These are phyloP conservation scores for Palaemon carinicauda DNA, from an alignment of 1,140 invertebrate species.

Conservation along the genomic window DNA sequence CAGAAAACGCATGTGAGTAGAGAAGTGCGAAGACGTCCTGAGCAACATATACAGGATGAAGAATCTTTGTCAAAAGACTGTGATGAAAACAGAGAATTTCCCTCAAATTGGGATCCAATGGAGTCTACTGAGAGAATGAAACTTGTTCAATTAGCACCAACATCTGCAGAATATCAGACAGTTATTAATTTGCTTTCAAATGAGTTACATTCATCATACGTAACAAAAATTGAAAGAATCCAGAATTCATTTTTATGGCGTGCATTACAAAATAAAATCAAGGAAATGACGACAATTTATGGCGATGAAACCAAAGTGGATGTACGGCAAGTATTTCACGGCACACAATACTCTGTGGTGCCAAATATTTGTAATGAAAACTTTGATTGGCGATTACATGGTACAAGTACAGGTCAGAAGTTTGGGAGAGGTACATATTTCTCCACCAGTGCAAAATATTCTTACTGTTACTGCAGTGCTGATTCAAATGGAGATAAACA, in stretches of 20 bases:
- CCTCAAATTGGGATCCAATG: slow-evolving; percentile 11
- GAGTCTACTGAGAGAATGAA: background rate
- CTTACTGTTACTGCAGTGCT: background rate
- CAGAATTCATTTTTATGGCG: slow-evolving; percentile 43
- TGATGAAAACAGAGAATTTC: background rate
- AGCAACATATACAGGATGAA: background rate
- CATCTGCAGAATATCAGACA: background rate
- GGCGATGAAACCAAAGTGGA: background rate
- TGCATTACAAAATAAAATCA: slow-evolving; percentile 40
- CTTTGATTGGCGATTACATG: slow-evolving; percentile 49
- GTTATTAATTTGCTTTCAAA: background rate
- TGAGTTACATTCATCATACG: background rate
- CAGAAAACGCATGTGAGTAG: background rate
- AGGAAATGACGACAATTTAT: slow-evolving; percentile 6
- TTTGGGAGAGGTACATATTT: slow-evolving; percentile 39
- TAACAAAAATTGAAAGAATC: slow-evolving; percentile 11
- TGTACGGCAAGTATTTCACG: slow-evolving; percentile 27
- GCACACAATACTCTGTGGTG: slow-evolving; percentile 20
- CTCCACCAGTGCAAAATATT: background rate
- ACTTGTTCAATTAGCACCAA: background rate
- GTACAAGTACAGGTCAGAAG: slow-evolving; percentile 15
- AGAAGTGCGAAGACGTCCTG: background rate
- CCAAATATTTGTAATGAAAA: slow-evolving; percentile 35
- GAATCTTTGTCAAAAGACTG: background rate
- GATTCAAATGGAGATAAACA: background rate